These are phyloP conservation scores for Charadrius vociferus DNA, from an alignment of 2,113 vertebrate genomes.

Conservation along the genomic window DNA sequence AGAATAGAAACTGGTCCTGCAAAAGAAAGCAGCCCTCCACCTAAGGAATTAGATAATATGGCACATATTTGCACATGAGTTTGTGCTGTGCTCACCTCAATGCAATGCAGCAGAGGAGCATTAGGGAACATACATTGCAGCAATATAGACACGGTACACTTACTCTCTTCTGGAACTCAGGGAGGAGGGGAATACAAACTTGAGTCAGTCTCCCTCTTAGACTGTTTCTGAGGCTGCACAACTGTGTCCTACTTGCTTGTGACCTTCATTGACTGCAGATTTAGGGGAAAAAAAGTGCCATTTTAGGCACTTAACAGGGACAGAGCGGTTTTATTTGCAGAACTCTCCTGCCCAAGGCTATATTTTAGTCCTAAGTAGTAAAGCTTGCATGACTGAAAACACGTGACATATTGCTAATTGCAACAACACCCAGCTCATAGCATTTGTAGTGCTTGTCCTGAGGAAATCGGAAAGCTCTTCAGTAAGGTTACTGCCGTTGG, in stretches of 20 bases:
- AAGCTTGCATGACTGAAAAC: background rate
- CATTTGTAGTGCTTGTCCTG: background rate
- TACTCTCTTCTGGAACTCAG: background rate
- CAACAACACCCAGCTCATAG: background rate
- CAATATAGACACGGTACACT: background rate
- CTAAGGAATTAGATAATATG: background rate
- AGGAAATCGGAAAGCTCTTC: background rate
- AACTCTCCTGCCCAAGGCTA: background rate
- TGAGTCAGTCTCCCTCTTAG: background rate
- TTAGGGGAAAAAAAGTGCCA: background rate
- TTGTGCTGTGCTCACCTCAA: background rate
- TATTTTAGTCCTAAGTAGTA: background rate
- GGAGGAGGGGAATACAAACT: background rate
- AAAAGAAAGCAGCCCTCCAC: background rate
- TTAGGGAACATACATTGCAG: background rate
- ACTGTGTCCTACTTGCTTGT: background rate
- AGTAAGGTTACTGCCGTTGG: background rate
- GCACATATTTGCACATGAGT: background rate
- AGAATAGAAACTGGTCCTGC: background rate
- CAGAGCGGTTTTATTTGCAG: background rate
- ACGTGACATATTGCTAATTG: background rate
- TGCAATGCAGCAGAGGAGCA: background rate
- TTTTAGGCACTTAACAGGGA: background rate
- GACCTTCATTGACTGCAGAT: background rate
- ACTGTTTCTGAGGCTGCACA: background rate